phyloP scores from a whole-genome alignment of 1,140 invertebrate genomes.

The Polypedilum pembai region DNA sequence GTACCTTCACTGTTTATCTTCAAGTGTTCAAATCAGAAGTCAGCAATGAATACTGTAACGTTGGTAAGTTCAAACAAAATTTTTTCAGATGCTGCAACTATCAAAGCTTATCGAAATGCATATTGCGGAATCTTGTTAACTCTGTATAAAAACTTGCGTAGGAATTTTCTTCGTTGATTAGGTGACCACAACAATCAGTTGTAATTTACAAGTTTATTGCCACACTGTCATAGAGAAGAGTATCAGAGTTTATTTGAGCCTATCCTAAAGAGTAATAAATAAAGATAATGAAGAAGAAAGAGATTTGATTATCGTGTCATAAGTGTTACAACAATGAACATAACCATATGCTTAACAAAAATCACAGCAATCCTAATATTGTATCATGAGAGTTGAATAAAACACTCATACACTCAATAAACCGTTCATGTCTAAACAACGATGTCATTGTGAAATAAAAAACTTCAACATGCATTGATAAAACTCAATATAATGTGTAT shows the following conservation, averaged over 20 bases:
- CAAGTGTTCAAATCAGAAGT: background rate
- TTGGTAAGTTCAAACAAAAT: background rate
- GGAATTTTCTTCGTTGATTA: background rate
- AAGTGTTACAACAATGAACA: background rate
- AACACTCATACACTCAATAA: background rate
- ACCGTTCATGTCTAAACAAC: background rate
- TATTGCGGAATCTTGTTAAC: background rate
- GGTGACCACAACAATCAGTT: background rate
- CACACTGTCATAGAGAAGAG: background rate
- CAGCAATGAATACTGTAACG: background rate
- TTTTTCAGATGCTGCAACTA: background rate
- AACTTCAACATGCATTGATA: background rate
- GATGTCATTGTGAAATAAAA: background rate
- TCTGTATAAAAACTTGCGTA: background rate
- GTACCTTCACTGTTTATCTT: background rate
- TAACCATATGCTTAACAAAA: background rate
- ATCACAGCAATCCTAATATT: background rate
- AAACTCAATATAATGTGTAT: background rate
- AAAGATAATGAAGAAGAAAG: too few species aligned
- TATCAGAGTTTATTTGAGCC: background rate
- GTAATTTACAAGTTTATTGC: background rate
- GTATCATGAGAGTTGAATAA: background rate
- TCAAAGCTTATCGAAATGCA: background rate
- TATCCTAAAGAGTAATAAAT: background rate
- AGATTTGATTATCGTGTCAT: too few species aligned